Evolutionary conservation across 2,797 vertebrate species (phyloP).

Genomic region (Neoniphon sammara): DNA sequence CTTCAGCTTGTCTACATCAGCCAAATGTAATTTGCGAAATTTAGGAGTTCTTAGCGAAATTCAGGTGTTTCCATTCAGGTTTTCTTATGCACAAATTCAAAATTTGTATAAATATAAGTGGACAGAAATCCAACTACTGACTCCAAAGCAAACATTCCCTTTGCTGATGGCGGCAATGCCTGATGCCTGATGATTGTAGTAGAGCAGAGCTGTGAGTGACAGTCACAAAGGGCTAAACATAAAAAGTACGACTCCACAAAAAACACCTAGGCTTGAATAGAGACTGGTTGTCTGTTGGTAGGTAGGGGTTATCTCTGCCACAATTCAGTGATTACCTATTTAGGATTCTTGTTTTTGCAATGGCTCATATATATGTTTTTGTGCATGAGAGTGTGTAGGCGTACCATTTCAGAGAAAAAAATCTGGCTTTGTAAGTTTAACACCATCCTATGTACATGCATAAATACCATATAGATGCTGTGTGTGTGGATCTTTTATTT

Average conservation of each 20-base stretch:
- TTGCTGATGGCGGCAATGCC: too few species aligned
- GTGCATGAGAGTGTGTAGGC: constrained; percentile 24
- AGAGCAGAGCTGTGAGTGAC: too few species aligned
- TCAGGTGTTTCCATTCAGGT: too few species aligned
- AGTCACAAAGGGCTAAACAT: not conserved
- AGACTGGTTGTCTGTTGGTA: not conserved
- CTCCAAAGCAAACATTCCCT: too few species aligned
- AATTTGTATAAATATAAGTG: too few species aligned
- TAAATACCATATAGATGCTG: constrained; percentile 4
- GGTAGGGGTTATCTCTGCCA: constrained; percentile 1
- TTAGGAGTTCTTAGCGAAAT: too few species aligned
- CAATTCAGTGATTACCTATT: constrained; percentile 3
- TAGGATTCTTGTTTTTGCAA: constrained; percentile 2
- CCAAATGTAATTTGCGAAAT: too few species aligned
- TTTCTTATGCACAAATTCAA: too few species aligned
- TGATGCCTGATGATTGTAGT: too few species aligned
- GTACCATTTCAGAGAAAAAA: constrained; percentile 27
- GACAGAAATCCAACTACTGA: too few species aligned
- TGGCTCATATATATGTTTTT: constrained; percentile 16
- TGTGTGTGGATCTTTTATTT: constrained; percentile 11
- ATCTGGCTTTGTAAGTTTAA: not conserved
- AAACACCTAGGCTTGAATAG: not conserved
- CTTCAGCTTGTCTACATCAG: too few species aligned
- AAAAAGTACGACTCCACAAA: not conserved
- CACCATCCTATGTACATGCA: not conserved